Percentiles rank a stretch among this genome's conserved stretches.
phyloP scores from a whole-genome alignment of 2,797 vertebrate species.

The Sebastes alutus region DNA sequence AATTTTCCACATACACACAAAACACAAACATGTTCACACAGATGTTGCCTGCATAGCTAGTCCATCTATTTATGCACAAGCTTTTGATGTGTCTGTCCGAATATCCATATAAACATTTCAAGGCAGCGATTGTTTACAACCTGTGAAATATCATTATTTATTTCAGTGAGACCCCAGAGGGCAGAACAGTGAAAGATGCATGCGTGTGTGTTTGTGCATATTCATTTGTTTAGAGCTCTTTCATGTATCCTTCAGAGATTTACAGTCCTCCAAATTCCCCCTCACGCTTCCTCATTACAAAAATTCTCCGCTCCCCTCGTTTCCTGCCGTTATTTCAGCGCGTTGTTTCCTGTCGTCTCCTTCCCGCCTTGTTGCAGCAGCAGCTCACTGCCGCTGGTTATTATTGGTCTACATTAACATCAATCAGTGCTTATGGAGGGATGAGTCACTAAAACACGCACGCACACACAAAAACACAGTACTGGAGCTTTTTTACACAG shows the following conservation, averaged over 20 bases:
- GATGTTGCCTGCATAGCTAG: neutral
- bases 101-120: conserved; percentile 17
- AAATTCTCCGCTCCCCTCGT: conserved; percentile 17
- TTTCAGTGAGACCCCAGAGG: conserved; percentile 9
- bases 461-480: neutral
- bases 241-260: conserved; percentile 54
- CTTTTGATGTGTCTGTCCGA: conserved; percentile 36
- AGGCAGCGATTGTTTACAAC: conserved; percentile 55
- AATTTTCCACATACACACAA: neutral
- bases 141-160: conserved; percentile 35
- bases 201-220: conserved; percentile 44
- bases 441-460: conserved; percentile 63
- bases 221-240: conserved; percentile 54
- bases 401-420: conserved; percentile 53
- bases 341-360: conserved; percentile 29
- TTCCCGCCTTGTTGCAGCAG: conserved; percentile 18
- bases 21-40: neutral
- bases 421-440: conserved; percentile 32
- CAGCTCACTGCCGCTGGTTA: conserved; percentile 35
- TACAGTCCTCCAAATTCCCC: conserved; percentile 24
- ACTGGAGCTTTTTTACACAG: neutral
- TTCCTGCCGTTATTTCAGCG: conserved; percentile 25
- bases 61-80: conserved; percentile 13
- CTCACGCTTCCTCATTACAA: conserved; percentile 54
- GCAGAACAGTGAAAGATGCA: conserved; percentile 17